Evolutionary conservation across 2,888 invertebrate genomes (phyloP), one percentile per base, ranked within the genome.

Genomic region (Mimachlamys varia): DNA sequence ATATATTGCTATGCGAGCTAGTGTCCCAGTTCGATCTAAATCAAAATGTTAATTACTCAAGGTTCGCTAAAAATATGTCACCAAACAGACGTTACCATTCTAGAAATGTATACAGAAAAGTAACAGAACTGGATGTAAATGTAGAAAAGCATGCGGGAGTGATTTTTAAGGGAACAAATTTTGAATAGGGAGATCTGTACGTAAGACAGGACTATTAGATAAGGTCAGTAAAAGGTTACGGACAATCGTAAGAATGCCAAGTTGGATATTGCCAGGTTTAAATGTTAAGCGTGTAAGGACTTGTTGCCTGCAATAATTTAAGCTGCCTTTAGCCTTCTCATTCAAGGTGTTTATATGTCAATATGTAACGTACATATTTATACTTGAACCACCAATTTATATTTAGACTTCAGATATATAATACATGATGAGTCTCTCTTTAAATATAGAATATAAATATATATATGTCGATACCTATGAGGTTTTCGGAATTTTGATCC

Each of bases 371-470:
- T 62, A 62, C 62, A 62, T 62, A n/a, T 62, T 53, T 53, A 58
- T 58, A 58, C 58, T 58, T 0, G 58, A n/a, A 58, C 58, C 7
- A 27, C 22, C 33, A 4, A 33, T 27, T 27, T 76, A 76, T 76
- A 76, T 76, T 76, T 76, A 76, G 76, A 76, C 76, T 76, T 27
- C 2, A 76, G 76, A 76, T 76, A 76, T 27, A n/a, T 58, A 58
- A 76, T 27, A n/a, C n/a, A 58, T 58, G 22, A 22, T 22, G 22
- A 22, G 22, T 76, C 76, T 76, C 12, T 27, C 27, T 76, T 33
- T 76, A 33, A 33, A 76, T 76, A 76, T 76, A 58, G 58, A n/a
- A 58, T 58, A 76, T 76, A 62, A 62, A 62, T 10, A 76, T 76
- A 22, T 76, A 76, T 0, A 76, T 76, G 7, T 76, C n/a, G 76